Evolutionary conservation across 2,797 vertebrate genomes (phyloP), one percentile per base, ranked within the genome.

Genomic region (Coccyzus lansbergi): DNA sequence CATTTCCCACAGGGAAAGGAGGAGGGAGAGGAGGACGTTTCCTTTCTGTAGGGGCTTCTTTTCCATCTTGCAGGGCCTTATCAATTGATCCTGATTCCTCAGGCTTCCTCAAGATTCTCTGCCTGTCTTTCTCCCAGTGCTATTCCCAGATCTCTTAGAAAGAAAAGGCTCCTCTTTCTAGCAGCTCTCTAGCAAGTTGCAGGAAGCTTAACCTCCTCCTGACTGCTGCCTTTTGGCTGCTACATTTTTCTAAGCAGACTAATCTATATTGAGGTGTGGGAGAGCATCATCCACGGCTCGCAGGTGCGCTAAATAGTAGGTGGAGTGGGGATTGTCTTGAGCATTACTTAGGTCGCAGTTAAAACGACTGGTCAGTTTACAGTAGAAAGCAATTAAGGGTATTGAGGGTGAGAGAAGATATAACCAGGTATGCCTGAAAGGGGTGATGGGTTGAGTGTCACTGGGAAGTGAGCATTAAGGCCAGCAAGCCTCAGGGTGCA

Each of bases 271-370:
- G 40, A 55, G n/a, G 31, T 49, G 17, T 60, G 64, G 38, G 48
- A 71, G 19, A 77, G 34, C 46, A 60, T 65, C 31, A 82, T 15
- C 34, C 59, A 60, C 48, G 36, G 28, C 33, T 42, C 1, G 0
- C 2, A 0, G 16, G 5, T 19, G 5, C 20, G 9, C 18, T 20
- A 44, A 44, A 21, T 15, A 2, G 3, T 10, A 6, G 5, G 16
- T 14, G 5, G 9, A 38, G 12, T 24, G 29, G 15, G 42, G 19
- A 28, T 65, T 70, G 26, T 63, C 51, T 34, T 2, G 2, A 20
- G 12, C 1, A 3, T 60, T 67, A 17, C 12, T 68, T 63, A 52
- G 15, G 15, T 52, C 29, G 40, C 28, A 63, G 51, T 56, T 40
- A 83, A 55, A 82, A 63, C 48, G n/a, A 36, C 29, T 38, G 51